Base-by-base conservation (phyloP, 2,888 invertebrate genomes). In the Eristalinus aeneus region DNA sequence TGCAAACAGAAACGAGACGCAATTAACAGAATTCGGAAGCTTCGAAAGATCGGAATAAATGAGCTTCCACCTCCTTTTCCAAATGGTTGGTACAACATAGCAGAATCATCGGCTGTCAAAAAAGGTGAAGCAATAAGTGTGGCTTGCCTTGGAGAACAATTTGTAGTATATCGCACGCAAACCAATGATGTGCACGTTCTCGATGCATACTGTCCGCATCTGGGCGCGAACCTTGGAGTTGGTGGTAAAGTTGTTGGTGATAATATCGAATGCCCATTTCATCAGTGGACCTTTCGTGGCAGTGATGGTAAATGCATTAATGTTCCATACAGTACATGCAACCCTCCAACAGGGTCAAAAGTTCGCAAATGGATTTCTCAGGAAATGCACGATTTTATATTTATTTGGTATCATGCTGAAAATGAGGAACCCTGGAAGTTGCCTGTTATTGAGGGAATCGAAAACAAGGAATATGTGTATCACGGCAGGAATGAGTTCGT, bases 171-270 rank as follows among this genome's bases (percentile, higher is more conserved):
- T 89, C 93, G 97, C 31, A 95, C 95, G 0, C 93, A 94, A 61
- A 93, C 94, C 46, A 95, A 96, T 0, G 89, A 93, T 3, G 95
- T 95, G 0, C 94, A 95, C 73, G 94, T 96, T 0, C 93, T 97
- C 36, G 96, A 98, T 91, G 97, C 98, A 0, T 97, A 97, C 90
- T 98, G 98, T 89, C 97, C 98, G 0, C 98, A 98, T 90, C 93
- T 98, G 88, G 98, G 98, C 0, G 98, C 98, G 0, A 97, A 98
- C 91, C 93, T 98, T 90, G 97, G 95, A 0, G 94, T 96, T 0
- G 97, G 97, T 0, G 97, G 97, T 0, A 94, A 94, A 0, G 97
- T 97, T 0, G 92, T 93, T 39, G 96, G 96, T 0, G 95, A 96
- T 89, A 97, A 97, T 89, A 94, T 98, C 9, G 95, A 96, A 89